These are phyloP conservation scores for Psittacula derbiana DNA, from an alignment of 2,797 vertebrate genomes.

Conservation along the genomic window DNA sequence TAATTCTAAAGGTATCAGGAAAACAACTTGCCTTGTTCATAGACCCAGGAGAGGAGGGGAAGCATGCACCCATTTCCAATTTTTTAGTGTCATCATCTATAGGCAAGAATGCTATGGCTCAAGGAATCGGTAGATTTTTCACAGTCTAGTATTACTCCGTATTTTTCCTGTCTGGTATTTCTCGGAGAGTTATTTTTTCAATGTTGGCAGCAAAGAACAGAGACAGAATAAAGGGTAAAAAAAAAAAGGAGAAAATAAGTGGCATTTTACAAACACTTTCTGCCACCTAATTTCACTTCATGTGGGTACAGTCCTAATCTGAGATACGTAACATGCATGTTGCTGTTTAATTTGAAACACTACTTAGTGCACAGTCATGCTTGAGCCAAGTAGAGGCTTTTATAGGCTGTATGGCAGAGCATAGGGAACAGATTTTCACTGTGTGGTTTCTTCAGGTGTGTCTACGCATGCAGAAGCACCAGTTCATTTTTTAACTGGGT, in stretches of 20 bases:
- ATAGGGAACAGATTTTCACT: not conserved
- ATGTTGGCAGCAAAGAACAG: constrained; percentile 32
- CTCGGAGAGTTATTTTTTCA: constrained; percentile 35
- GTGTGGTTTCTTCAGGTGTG: not conserved
- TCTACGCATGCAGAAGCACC: not conserved
- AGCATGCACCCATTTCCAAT: constrained; percentile 46
- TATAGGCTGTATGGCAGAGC: not conserved
- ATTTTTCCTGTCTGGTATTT: constrained; percentile 35
- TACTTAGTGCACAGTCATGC: constrained; percentile 24
- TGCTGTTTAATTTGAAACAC: constrained; percentile 60
- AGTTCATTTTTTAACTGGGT: not conserved
- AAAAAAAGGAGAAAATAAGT: not conserved
- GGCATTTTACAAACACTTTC: constrained; percentile 46
- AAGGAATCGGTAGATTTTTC: constrained; percentile 36
- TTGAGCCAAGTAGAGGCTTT: constrained; percentile 50
- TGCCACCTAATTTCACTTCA: constrained; percentile 62
- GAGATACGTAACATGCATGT: not conserved
- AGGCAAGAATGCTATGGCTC: constrained; percentile 44
- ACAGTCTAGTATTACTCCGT: constrained; percentile 42
- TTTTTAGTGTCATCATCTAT: constrained; percentile 65
- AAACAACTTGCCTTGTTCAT: constrained; percentile 61
- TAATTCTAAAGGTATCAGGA: constrained; percentile 61
- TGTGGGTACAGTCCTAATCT: constrained; percentile 57
- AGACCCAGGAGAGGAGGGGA: constrained; percentile 55
- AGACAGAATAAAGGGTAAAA: not conserved